Conservation (phyloP, 2,113 vertebrate genomes). For the Oophaga pumilio region DNA sequence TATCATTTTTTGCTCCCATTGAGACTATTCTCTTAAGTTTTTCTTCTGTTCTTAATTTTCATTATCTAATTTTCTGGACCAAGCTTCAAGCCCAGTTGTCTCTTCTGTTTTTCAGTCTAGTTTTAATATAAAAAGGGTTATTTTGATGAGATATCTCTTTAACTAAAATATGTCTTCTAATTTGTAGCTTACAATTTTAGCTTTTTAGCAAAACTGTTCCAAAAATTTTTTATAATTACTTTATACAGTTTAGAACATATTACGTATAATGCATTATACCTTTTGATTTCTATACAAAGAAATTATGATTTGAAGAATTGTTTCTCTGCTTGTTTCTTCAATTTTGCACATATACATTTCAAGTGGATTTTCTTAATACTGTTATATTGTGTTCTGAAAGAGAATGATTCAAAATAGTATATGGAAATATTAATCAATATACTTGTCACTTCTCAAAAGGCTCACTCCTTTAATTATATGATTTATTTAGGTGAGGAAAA, state of each 20-base stretch:
- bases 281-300: background rate
- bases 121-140: too few species aligned
- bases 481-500: background rate
- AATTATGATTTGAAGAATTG: background rate
- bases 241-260: background rate
- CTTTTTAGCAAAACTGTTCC: background rate
- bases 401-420: constrained; percentile 2
- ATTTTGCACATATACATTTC: background rate
- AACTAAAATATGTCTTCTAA: too few species aligned
- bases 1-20: too few species aligned
- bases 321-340: background rate
- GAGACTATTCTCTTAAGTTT: too few species aligned
- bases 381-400: background rate
- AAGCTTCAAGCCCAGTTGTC: too few species aligned
- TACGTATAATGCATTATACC: constrained; percentile 4
- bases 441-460: background rate
- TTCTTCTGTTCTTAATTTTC: too few species aligned
- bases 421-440: constrained; percentile 30
- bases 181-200: too few species aligned
- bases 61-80: too few species aligned
- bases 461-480: constrained; percentile 9
- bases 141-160: too few species aligned
- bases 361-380: background rate
- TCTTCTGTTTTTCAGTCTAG: too few species aligned
- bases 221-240: background rate